These are phyloP conservation scores for Ypsolopha sequella DNA, from an alignment of 2,888 invertebrate genomes.

Conservation along the genomic window DNA sequence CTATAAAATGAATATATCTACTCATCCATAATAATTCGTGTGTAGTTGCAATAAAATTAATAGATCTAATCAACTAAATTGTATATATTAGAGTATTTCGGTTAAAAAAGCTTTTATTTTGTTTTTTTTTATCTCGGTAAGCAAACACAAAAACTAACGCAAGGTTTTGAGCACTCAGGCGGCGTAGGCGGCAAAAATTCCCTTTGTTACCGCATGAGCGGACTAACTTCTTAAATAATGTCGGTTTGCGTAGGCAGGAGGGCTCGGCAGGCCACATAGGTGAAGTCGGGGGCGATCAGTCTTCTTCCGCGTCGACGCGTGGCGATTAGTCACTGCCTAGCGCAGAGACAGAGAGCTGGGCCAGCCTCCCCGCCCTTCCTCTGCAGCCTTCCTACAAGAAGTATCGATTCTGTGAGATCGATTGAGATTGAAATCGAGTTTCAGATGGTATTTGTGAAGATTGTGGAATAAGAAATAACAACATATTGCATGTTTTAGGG, in stretches of 20 bases:
- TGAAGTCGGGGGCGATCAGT: conserved; percentile 62
- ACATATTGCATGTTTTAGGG: too few species aligned
- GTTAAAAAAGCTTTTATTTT: too few species aligned
- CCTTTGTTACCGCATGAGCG: conserved; percentile 62
- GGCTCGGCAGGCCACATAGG: conserved; percentile 43
- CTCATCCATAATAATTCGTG: too few species aligned
- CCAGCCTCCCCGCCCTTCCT: conserved; percentile 28
- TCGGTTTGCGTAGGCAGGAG: conserved; percentile 61
- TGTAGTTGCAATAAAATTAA: too few species aligned
- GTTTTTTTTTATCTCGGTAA: too few species aligned
- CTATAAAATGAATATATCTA: too few species aligned
- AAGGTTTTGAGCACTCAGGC: background rate
- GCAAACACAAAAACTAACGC: background rate
- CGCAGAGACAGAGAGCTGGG: conserved; percentile 62
- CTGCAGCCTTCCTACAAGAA: conserved; percentile 23
- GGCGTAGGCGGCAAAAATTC: conserved; percentile 48
- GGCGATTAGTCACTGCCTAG: conserved; percentile 67
- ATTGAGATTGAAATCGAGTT: conserved; percentile 30
- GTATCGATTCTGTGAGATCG: conserved; percentile 62
- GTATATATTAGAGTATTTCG: too few species aligned
- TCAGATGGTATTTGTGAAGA: background rate
- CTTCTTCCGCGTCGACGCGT: conserved; percentile 69
- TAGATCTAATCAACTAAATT: too few species aligned
- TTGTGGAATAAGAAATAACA: too few species aligned
- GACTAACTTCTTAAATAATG: conserved; percentile 69